phyloP scores from a whole-genome alignment of 2,888 invertebrate species.

The Drosophila neutralis region DNA sequence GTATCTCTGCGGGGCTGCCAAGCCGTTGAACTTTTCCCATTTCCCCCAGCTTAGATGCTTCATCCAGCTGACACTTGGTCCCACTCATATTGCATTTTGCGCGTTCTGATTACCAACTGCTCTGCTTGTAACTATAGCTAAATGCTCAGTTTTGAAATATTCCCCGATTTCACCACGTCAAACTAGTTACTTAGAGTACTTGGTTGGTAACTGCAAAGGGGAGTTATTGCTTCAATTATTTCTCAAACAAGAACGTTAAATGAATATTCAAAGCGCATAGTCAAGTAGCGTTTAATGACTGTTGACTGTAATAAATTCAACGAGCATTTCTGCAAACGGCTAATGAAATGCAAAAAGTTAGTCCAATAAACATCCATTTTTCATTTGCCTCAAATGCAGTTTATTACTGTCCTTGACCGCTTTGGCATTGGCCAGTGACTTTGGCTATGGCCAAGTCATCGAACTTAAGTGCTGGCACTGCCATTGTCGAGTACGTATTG shows the following conservation, averaged over 20 bases:
- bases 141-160: neutral
- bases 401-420: conserved; percentile 25
- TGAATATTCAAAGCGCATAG: conserved; percentile 15
- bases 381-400: conserved; percentile 17
- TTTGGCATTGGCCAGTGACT: conserved; percentile 17
- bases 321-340: conserved; percentile 1
- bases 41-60: conserved; percentile 3
- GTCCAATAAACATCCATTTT: conserved; percentile 22
- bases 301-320: conserved; percentile 16
- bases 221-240: conserved; percentile 2
- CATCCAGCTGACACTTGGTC: conserved; percentile 4
- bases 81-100: neutral
- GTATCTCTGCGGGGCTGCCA: conserved; percentile 26
- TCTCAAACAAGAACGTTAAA: neutral
- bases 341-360: conserved; percentile 17
- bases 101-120: neutral
- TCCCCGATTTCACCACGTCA: neutral
- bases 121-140: neutral
- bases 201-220: neutral
- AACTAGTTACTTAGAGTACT: conserved; percentile 2
- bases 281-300: conserved; percentile 7
- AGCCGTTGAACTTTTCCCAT: conserved; percentile 13
- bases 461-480: conserved; percentile 44
- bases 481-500: conserved; percentile 15
- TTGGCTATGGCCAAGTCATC: conserved; percentile 25